These are phyloP conservation scores for Hyles euphorbiae DNA, from an alignment of 1,140 invertebrate species.

Conservation along the genomic window DNA sequence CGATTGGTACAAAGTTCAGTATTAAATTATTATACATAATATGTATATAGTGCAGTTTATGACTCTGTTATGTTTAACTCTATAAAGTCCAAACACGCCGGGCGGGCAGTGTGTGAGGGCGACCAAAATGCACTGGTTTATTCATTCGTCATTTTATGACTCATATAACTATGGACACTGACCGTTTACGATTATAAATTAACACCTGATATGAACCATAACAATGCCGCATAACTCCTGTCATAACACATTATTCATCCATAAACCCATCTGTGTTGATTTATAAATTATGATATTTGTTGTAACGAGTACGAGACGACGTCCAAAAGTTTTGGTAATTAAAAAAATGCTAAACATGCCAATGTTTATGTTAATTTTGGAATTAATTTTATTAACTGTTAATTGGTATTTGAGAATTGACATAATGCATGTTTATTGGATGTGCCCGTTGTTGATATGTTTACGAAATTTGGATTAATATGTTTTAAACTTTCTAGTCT, in stretches of 20 bases:
- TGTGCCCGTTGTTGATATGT: no score
- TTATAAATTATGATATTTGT: not conserved
- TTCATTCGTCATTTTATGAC: slow-evolving; percentile 27
- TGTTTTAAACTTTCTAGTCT: no score
- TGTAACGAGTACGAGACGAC: not conserved
- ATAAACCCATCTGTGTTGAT: slow-evolving; percentile 5
- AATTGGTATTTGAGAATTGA: slow-evolving; percentile 1
- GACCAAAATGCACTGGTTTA: slow-evolving; percentile 4
- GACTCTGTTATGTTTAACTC: not conserved
- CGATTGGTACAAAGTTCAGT: no score
- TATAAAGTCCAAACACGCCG: not conserved
- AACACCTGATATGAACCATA: slow-evolving; percentile 29
- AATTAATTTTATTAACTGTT: slow-evolving; percentile 8
- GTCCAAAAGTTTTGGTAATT: slow-evolving; percentile 2
- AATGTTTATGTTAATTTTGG: slow-evolving; percentile 9
- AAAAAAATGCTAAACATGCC: slow-evolving; percentile 3
- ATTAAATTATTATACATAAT: no score
- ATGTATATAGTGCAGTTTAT: no score
- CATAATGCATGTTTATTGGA: no score
- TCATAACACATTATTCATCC: slow-evolving; percentile 1
- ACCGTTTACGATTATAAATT: slow-evolving; percentile 35
- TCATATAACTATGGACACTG: slow-evolving; percentile 32
- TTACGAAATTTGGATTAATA: no score
- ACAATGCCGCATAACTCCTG: not conserved
- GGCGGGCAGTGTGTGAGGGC: slow-evolving; percentile 10